Evolutionary conservation across 2,797 vertebrate genomes (phyloP).

Genomic region (Chelidonichthys spinosus): DNA sequence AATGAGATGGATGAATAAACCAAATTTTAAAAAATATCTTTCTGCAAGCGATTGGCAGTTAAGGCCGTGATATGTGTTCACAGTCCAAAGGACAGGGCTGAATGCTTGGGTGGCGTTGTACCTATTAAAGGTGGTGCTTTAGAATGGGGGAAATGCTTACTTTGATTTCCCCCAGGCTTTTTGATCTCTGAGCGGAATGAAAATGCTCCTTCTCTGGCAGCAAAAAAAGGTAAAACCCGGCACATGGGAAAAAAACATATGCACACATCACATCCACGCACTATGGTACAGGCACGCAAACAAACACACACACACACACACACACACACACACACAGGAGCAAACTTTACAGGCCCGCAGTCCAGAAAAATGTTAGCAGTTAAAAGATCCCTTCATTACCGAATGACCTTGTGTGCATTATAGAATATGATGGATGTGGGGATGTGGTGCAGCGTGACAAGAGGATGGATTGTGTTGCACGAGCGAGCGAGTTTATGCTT

Average conservation of each 20-base stretch:
- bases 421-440: conserved; percentile 67
- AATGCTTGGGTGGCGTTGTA: conserved; percentile 73
- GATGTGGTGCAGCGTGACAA: conserved; percentile 61
- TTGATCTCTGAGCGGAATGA: conserved; percentile 77
- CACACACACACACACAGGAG: conserved; percentile 7
- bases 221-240: conserved; percentile 57
- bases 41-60: conserved; percentile 50
- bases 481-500: conserved; percentile 43
- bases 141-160: conserved; percentile 77
- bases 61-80: conserved; percentile 68
- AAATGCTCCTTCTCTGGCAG: conserved; percentile 67
- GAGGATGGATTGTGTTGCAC: conserved; percentile 67
- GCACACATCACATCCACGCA: conserved; percentile 21
- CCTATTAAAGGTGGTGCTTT: conserved; percentile 80
- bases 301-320: conserved; percentile 1
- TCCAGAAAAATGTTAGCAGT: conserved; percentile 51
- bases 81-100: conserved; percentile 72
- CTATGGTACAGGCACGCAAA: background rate
- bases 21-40: conserved; percentile 42
- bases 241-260: conserved; percentile 38
- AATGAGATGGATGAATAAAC: conserved; percentile 33
- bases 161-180: conserved; percentile 83
- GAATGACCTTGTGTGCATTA: conserved; percentile 68
- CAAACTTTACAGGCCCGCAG: conserved; percentile 40
- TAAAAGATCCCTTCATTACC: conserved; percentile 68